Evolutionary conservation across 2,888 invertebrate genomes (phyloP).

Genomic region (Vannuccia rotundouncinata): DNA sequence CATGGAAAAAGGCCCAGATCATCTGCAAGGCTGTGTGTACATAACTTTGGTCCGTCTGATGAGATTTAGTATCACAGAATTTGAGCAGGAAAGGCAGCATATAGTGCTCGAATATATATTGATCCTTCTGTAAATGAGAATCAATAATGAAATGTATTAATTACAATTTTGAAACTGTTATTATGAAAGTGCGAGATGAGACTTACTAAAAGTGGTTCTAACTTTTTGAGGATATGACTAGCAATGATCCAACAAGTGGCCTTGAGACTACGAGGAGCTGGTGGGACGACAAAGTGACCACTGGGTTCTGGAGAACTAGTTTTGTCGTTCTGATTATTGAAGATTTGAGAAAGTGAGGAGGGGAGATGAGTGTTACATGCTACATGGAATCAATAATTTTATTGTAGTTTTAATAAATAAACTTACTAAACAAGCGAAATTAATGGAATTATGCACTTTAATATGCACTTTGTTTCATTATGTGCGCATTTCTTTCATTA

Average conservation of each 20-base stretch:
- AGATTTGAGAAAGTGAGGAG: not conserved
- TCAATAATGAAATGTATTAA: not conserved
- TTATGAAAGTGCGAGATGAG: too few relatives aligned
- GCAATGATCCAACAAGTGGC: conserved; percentile 49
- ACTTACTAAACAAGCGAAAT: too few relatives aligned
- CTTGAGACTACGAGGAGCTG: conserved; percentile 45
- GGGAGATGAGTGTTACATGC: too few relatives aligned
- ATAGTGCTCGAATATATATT: conserved; percentile 68
- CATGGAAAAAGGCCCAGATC: conserved; percentile 64
- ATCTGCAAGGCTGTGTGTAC: conserved; percentile 59
- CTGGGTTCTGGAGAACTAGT: not conserved
- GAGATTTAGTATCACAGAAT: conserved; percentile 43
- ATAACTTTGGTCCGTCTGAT: conserved; percentile 44
- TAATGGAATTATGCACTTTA: too few relatives aligned
- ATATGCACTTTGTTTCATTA: too few relatives aligned
- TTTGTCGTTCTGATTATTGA: not conserved
- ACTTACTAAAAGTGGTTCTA: conserved; percentile 61
- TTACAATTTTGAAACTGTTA: not conserved
- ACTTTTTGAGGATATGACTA: conserved; percentile 58
- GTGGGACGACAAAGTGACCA: conserved; percentile 21
- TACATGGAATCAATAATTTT: too few relatives aligned
- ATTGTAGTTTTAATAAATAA: too few relatives aligned
- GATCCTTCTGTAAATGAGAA: conserved; percentile 57
- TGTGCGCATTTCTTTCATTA: too few relatives aligned
- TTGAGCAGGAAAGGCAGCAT: conserved; percentile 61